Percentiles rank a stretch among this genome's conserved stretches.
These are phyloP conservation scores for Spongia lamella DNA, from an alignment of 37 sponge, comb jelly and placozoan species.

Conservation along the genomic window DNA sequence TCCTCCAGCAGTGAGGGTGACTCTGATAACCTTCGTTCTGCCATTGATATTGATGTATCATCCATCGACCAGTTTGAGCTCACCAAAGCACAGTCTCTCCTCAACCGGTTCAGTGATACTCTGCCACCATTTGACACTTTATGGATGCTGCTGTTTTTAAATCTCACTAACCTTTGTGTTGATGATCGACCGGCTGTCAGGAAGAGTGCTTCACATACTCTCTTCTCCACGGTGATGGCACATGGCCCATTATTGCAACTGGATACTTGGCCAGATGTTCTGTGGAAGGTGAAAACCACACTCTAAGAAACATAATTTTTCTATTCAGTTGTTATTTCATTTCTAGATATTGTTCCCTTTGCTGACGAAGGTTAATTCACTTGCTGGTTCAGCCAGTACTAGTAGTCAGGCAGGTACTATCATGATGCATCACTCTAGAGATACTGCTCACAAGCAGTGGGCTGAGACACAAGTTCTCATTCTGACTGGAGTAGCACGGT, in stretches of 20 bases:
- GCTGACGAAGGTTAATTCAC: constrained; percentile 66
- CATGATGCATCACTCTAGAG: constrained; percentile 89
- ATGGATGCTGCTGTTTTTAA: constrained; percentile 79
- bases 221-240: constrained; percentile 91
- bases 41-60: not conserved
- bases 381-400: constrained; percentile 71
- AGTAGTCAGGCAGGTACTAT: constrained; percentile 51
- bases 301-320: not conserved
- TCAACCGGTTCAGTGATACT: constrained; percentile 12
- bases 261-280: constrained; percentile 79
- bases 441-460: constrained; percentile 98
- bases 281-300: constrained; percentile 76
- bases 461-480: constrained; percentile 87
- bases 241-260: constrained; percentile 81
- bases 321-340: constrained; percentile 5
- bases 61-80: not conserved
- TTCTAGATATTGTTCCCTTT: constrained; percentile 84
- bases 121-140: constrained; percentile 60
- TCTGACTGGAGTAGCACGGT: constrained; percentile 43
- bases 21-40: not conserved
- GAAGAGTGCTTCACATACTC: constrained; percentile 96
- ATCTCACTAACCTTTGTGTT: constrained; percentile 83
- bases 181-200: constrained; percentile 87
- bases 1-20: not conserved
- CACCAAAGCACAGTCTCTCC: constrained; percentile 3